phyloP scores from a whole-genome alignment of 1,140 invertebrate species.

The Eufriesea mexicana region DNA sequence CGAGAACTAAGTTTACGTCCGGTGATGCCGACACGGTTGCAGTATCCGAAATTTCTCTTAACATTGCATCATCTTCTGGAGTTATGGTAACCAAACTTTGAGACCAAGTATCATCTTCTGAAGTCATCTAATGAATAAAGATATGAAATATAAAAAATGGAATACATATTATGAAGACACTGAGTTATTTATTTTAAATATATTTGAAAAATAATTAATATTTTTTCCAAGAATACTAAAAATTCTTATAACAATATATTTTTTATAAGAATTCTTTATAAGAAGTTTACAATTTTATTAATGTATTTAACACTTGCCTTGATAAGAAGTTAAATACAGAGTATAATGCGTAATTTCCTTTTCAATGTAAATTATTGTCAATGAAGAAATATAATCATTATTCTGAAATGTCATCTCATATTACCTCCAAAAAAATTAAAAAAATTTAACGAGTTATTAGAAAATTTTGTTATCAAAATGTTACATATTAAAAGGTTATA shows the following conservation, averaged over 20 bases:
- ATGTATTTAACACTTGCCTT: slow-evolving; percentile 2
- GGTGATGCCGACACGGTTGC: slow-evolving; percentile 42
- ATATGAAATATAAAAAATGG: not conserved
- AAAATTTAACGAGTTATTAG: not conserved
- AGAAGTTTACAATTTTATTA: not conserved
- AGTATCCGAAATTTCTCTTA: slow-evolving; percentile 56
- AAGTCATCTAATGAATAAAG: slow-evolving; percentile 15
- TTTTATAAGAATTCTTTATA: too few relatives aligned
- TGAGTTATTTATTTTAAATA: not conserved
- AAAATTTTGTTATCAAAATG: slow-evolving; percentile 6
- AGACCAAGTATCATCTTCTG: slow-evolving; percentile 59
- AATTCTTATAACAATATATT: not conserved
- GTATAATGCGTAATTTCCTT: not conserved
- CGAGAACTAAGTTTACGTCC: slow-evolving; percentile 31
- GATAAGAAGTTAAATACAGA: not conserved
- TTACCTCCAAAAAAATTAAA: not conserved
- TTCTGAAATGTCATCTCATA: slow-evolving; percentile 24
- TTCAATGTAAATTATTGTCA: not conserved
- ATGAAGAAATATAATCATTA: not conserved
- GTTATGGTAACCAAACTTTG: slow-evolving; percentile 66
- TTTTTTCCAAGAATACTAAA: not conserved
- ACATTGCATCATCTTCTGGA: slow-evolving; percentile 60
- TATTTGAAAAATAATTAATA: too few relatives aligned
- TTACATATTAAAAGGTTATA: slow-evolving; percentile 36
- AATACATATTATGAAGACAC: not conserved